A percentile compares a stretch with the other conserved stretches of the same genome.
phyloP scores from a whole-genome alignment of 2,888 invertebrate species.

The Theristus sp. region DNA sequence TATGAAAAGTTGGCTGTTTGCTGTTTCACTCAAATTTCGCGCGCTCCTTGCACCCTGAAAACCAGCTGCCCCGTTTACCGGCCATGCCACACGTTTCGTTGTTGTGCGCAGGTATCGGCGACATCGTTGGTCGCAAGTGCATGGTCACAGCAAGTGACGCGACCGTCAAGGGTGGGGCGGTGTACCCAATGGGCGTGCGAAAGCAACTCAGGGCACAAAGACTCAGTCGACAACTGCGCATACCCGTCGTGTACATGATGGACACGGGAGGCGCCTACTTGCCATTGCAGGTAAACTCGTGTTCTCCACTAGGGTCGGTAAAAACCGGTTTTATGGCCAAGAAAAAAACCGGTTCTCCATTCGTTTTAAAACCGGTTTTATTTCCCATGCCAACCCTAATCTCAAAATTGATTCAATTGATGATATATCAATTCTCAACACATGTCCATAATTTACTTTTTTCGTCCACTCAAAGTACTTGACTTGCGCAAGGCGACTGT shows the following conservation, averaged over 20 bases:
- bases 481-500: too few species aligned
- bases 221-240: conserved; percentile 28
- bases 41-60: neutral
- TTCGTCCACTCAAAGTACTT: too few species aligned
- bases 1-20: too few species aligned
- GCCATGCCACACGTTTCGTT: neutral
- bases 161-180: conserved; percentile 37
- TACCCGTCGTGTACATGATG: conserved; percentile 35
- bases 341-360: too few species aligned
- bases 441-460: too few species aligned
- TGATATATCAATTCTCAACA: too few species aligned
- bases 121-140: neutral
- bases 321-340: too few species aligned
- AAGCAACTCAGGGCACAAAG: conserved; percentile 31
- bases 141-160: conserved; percentile 36
- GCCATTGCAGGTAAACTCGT: conserved; percentile 33
- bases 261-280: conserved; percentile 39
- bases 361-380: too few species aligned
- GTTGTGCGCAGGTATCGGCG: neutral
- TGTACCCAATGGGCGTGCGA: conserved; percentile 26
- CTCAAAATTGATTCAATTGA: too few species aligned
- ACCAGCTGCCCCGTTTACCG: neutral
- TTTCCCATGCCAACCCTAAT: too few species aligned
- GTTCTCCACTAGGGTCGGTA: neutral
- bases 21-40: too few species aligned